Evolutionary conservation across 2,888 invertebrate genomes (phyloP).

Genomic region (Tipula unca): DNA sequence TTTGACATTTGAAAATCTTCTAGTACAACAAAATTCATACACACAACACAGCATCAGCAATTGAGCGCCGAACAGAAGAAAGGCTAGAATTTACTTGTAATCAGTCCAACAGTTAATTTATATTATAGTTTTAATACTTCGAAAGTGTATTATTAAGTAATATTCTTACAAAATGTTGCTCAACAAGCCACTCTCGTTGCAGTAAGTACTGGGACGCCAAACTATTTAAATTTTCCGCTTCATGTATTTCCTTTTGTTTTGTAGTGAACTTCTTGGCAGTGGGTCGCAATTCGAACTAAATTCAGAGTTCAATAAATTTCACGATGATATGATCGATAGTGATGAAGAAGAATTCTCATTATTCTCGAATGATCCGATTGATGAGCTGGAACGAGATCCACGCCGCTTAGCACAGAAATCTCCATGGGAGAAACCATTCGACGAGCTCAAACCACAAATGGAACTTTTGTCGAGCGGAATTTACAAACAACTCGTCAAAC

Average conservation of each 20-base stretch:
- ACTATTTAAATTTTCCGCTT: neutral
- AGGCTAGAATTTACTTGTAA: no score
- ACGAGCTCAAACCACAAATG: slow-evolving; percentile 34
- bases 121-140: no score
- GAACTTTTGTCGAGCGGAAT: neutral
- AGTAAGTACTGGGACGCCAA: slow-evolving; percentile 25
- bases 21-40: no score
- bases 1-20: neutral
- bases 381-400: slow-evolving; percentile 19
- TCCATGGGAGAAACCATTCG: slow-evolving; percentile 37
- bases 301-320: slow-evolving; percentile 30
- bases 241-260: neutral
- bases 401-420: slow-evolving; percentile 29
- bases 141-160: no score
- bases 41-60: neutral
- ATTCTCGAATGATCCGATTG: neutral
- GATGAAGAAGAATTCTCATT: slow-evolving; percentile 28
- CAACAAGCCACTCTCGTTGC: slow-evolving; percentile 30
- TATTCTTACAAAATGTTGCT: slow-evolving; percentile 25
- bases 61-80: no score
- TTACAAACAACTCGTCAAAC: neutral
- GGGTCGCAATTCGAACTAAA: slow-evolving; percentile 37
- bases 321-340: slow-evolving; percentile 29
- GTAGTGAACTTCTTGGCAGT: slow-evolving; percentile 31
- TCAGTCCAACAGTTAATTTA: no score